These are phyloP conservation scores for Phymastichus coffea DNA, from an alignment of 1,140 invertebrate genomes.

Conservation along the genomic window DNA sequence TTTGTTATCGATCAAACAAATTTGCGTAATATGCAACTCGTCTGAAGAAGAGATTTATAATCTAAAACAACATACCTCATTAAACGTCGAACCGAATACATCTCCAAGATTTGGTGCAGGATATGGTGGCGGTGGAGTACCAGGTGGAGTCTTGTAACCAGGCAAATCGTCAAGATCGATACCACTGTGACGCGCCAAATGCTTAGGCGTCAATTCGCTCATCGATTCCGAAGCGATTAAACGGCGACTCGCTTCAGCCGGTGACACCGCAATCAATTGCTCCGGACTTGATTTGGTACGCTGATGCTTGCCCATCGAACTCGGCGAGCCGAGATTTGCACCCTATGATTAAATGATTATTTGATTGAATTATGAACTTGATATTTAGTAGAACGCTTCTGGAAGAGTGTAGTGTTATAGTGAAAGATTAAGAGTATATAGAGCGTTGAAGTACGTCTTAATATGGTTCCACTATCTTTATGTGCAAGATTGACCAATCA, in stretches of 20 bases:
- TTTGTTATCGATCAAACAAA: too few relatives aligned
- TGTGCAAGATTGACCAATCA: too few relatives aligned
- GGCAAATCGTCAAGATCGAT: conserved; percentile 39
- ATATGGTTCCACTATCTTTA: too few relatives aligned
- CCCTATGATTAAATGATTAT: too few relatives aligned
- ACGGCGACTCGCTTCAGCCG: conserved; percentile 54
- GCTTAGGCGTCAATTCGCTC: conserved; percentile 48
- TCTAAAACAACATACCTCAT: conserved; percentile 52
- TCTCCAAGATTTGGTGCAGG: conserved; percentile 52
- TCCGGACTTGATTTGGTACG: conserved; percentile 72
- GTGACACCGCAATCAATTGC: conserved; percentile 58
- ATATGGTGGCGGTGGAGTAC: conserved; percentile 86
- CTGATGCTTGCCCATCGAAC: conserved; percentile 61
- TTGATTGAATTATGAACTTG: too few relatives aligned
- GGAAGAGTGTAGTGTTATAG: too few relatives aligned
- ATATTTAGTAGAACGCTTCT: too few relatives aligned
- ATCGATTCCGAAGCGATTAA: conserved; percentile 65
- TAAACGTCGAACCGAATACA: conserved; percentile 43
- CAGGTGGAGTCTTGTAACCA: conserved; percentile 68
- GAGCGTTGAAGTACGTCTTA: too few relatives aligned
- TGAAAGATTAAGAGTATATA: too few relatives aligned
- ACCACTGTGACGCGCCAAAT: conserved; percentile 32
- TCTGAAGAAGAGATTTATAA: too few relatives aligned
- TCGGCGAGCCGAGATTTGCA: conserved; percentile 44
- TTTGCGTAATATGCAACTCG: too few relatives aligned